Evolutionary conservation across 2,797 vertebrate species (phyloP).

Genomic region (Macrochelys suwanniensis): DNA sequence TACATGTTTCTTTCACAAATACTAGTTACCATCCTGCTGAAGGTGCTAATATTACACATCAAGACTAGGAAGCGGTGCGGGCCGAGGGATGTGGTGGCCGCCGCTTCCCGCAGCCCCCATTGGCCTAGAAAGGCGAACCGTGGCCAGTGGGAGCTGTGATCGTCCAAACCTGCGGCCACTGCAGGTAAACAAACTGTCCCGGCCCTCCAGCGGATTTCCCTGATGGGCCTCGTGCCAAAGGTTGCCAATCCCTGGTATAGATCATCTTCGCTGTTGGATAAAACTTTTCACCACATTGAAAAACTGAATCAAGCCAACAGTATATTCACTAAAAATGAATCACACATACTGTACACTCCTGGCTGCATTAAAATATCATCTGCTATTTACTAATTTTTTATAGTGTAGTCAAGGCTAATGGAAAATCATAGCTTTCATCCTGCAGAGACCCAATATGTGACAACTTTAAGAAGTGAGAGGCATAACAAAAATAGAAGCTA

Average conservation of each 20-base stretch:
- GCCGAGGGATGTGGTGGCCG: no score
- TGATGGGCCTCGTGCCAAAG: no score
- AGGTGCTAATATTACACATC: not conserved
- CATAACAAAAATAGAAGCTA: conserved; percentile 50
- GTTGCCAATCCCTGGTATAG: not conserved
- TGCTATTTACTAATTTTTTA: conserved; percentile 30
- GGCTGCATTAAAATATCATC: conserved; percentile 41
- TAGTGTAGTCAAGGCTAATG: conserved; percentile 24
- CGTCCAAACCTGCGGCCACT: no score
- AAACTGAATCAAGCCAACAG: conserved; percentile 54
- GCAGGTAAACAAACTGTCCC: no score
- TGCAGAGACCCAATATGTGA: not conserved
- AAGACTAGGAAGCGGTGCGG: not conserved
- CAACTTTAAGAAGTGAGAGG: conserved; percentile 50
- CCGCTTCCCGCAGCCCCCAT: no score
- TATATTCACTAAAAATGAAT: conserved; percentile 47
- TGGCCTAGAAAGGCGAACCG: no score
- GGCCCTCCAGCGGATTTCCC: no score
- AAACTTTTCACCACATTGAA: conserved; percentile 26
- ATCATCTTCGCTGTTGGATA: conserved; percentile 42
- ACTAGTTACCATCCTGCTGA: not conserved
- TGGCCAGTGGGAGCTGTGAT: no score
- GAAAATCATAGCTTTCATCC: conserved; percentile 20
- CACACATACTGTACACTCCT: conserved; percentile 48
- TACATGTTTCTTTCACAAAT: conserved; percentile 2